Evolutionary conservation across 2,888 invertebrate genomes (phyloP), one percentile per base, ranked within the genome.

Genomic region (Loripinus fragilis): DNA sequence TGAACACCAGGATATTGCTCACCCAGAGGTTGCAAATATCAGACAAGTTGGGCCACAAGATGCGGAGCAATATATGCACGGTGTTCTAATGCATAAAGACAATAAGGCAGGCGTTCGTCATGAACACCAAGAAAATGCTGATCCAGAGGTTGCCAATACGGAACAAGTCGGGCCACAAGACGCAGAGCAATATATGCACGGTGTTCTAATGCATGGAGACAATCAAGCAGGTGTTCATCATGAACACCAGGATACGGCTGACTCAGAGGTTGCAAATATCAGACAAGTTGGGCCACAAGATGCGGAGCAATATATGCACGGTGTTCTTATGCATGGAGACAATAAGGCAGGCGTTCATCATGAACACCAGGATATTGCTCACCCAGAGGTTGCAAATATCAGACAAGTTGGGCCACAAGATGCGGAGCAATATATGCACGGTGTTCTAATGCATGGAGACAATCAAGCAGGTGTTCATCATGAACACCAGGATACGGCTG

Each of bases 151-250:
- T 7, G 35, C 10, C 25, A 25, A 52, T 3, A 23, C 25, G 10
- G 25, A 52, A 25, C 7, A 3, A 28, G 60, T 17, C 5, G 87
- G 85, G 23, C 87, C 87, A 38, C 86, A 85, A 78, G 79, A 74
- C 0, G 81, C 85, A 8, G 85, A 87, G 87, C 81, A 85, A 28
- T 87, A 87, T 79, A 74, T 89, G 10, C 89, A 89, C 65, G 89
- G 89, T 0, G 80, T 89, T 10, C 65, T 89, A 30, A 89, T 89
- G 89, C 89, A 89, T 55, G 81, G 80, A 12, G 89, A 89, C 64
- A 76, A 81, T 5, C 60, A 65, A 0, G 48, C 74, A 12, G 89
- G 88, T 0, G 83, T 84, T 12, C 72, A 81, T 7, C 89, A 89
- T 50, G 76, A 75, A 68, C 76, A 80, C 5, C 87, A 87, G 45